Percentiles rank a stretch among this genome's conserved stretches.
These are phyloP conservation scores for Heliconius hermathena DNA, from an alignment of 1,140 invertebrate species.

Conservation along the genomic window DNA sequence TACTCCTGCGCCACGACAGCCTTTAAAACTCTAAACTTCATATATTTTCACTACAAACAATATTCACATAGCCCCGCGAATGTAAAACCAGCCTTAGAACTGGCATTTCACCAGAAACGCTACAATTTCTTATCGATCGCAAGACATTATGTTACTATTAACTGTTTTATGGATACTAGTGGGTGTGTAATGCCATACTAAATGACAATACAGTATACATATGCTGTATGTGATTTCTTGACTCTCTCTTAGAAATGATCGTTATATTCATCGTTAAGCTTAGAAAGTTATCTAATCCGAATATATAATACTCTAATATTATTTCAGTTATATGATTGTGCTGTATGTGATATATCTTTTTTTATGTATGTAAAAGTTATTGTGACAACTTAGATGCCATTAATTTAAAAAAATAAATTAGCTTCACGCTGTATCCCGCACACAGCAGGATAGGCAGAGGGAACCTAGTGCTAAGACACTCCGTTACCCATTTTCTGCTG, in stretches of 20 bases:
- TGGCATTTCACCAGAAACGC: slow-evolving; percentile 54
- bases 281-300: slow-evolving; percentile 29
- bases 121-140: slow-evolving; percentile 55
- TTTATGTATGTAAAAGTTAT: not conserved
- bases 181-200: slow-evolving; percentile 53
- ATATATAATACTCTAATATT: not conserved
- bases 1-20: no score
- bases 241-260: slow-evolving; percentile 35
- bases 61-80: not conserved
- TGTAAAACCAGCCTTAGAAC: slow-evolving; percentile 36
- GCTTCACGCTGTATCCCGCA: no score
- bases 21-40: not conserved
- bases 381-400: not conserved
- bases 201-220: slow-evolving; percentile 47
- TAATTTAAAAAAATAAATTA: no score
- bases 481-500: no score
- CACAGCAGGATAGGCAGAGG: no score
- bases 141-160: slow-evolving; percentile 59
- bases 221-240: slow-evolving; percentile 36
- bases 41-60: not conserved
- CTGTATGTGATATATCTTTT: not conserved
- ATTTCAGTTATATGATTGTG: not conserved
- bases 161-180: slow-evolving; percentile 59
- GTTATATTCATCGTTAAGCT: slow-evolving; percentile 14
- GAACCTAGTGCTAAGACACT: no score